Percentiles rank a stretch among this genome's conserved stretches.
phyloP scores from a whole-genome alignment of 2,888 invertebrate species.

The Rugalucina vietnamica region DNA sequence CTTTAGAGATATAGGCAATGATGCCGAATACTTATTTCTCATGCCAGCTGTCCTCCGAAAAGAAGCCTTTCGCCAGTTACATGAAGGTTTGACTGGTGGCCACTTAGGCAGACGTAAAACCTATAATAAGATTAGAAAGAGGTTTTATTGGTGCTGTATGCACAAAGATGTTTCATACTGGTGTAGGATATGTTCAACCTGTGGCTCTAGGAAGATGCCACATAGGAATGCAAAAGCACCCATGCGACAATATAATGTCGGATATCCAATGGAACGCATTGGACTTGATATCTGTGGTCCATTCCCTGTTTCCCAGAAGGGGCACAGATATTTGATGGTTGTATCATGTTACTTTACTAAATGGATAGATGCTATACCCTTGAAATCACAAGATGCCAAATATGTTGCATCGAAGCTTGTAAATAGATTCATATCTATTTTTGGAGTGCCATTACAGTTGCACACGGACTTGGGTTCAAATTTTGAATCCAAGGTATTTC shows the following conservation, averaged over 20 bases:
- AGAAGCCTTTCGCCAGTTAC: conserved; percentile 13
- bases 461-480: conserved; percentile 30
- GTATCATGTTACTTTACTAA: conserved; percentile 42
- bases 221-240: conserved; percentile 26
- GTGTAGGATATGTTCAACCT: conserved; percentile 24
- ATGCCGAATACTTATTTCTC: not conserved
- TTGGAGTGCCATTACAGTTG: conserved; percentile 34
- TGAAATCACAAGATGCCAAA: conserved; percentile 16
- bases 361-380: conserved; percentile 41
- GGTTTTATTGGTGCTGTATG: conserved; percentile 38
- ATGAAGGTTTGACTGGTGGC: conserved; percentile 22
- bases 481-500: conserved; percentile 36
- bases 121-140: not conserved
- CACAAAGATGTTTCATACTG: conserved; percentile 25
- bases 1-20: not conserved
- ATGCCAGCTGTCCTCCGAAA: not conserved
- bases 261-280: conserved; percentile 33
- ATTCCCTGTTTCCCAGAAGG: conserved; percentile 12
- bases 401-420: conserved; percentile 37
- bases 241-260: conserved; percentile 33
- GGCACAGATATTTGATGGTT: conserved; percentile 39
- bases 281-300: conserved; percentile 36
- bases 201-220: conserved; percentile 27
- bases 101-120: conserved; percentile 38
- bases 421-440: conserved; percentile 20